Evolutionary conservation across 2,113 vertebrate genomes (phyloP).

Genomic region (Diadophis punctatus): DNA sequence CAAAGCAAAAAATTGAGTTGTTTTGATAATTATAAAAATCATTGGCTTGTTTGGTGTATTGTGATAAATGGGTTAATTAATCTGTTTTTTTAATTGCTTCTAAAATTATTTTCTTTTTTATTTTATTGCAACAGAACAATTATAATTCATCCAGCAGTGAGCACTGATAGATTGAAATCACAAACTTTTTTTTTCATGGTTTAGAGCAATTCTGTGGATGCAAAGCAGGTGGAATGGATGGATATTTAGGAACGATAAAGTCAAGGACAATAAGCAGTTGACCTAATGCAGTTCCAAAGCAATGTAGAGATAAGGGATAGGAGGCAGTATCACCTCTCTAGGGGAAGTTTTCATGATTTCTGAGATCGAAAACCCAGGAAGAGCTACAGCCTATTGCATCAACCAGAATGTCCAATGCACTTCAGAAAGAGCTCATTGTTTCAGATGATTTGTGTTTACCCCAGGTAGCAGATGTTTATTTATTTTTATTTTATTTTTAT

Average conservation of each 20-base stretch:
- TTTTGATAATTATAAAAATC: slow-evolving; percentile 70
- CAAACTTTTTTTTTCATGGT: slow-evolving; percentile 40
- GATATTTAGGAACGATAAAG: neutral
- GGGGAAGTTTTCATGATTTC: neutral
- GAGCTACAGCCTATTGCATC: neutral
- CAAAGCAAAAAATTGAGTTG: slow-evolving; percentile 68
- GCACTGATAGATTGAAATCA: slow-evolving; percentile 43
- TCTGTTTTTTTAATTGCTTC: slow-evolving; percentile 54
- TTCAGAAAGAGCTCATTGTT: neutral
- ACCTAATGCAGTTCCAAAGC: neutral
- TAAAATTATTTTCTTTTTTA: neutral
- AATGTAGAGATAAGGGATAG: neutral
- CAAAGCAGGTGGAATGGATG: neutral
- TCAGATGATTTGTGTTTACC: neutral
- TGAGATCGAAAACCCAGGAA: neutral
- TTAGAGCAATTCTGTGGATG: slow-evolving; percentile 34
- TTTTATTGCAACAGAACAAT: slow-evolving; percentile 37
- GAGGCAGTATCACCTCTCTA: neutral
- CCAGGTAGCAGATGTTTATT: no score
- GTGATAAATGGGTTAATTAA: slow-evolving; percentile 70
- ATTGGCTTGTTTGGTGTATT: slow-evolving; percentile 63
- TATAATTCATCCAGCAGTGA: slow-evolving; percentile 59
- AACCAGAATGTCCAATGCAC: neutral
- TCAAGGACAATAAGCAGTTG: neutral
- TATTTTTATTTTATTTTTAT: no score